phyloP scores from a whole-genome alignment of 1,140 invertebrate species.

The Orius laevigatus region DNA sequence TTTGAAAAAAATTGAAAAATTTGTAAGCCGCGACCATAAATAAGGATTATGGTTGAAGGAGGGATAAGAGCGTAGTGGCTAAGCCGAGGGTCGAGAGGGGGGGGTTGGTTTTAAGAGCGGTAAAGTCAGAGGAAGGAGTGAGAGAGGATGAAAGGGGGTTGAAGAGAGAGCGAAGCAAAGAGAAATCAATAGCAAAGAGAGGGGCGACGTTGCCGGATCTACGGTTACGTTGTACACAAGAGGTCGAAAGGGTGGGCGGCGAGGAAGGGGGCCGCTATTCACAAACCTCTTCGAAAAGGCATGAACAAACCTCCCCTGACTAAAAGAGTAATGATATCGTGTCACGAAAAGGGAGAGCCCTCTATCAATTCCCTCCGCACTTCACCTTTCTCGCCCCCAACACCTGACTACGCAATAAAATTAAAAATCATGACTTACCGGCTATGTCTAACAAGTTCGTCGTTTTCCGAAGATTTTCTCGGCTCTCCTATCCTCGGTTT shows the following conservation, averaged over 20 bases:
- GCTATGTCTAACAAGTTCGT: slow-evolving; percentile 5
- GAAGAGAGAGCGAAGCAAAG: slow-evolving; percentile 17
- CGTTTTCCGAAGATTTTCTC: slow-evolving; percentile 5
- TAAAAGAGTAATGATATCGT: neutral
- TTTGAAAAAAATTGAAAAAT: neutral
- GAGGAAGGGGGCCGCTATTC: too few relatives aligned
- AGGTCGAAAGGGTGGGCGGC: too few relatives aligned
- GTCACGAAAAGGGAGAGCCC: too few relatives aligned
- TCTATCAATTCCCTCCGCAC: neutral
- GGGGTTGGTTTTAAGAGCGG: slow-evolving; percentile 2
- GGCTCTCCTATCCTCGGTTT: slow-evolving; percentile 5
- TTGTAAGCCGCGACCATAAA: neutral
- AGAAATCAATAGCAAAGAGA: slow-evolving; percentile 18
- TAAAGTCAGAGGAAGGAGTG: slow-evolving; percentile 19
- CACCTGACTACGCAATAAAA: neutral
- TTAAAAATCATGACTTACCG: slow-evolving; percentile 1
- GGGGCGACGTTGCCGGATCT: slow-evolving; percentile 22
- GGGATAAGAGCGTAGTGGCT: slow-evolving; percentile 15
- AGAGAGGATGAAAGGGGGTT: slow-evolving; percentile 20
- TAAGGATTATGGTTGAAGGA: neutral
- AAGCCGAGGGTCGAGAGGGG: neutral
- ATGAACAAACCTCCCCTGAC: neutral
- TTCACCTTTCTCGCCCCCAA: neutral
- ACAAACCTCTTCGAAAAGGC: neutral
- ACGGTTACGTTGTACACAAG: neutral